Conservation (phyloP, 2,797 vertebrate species). For the Vireo griseus region DNA sequence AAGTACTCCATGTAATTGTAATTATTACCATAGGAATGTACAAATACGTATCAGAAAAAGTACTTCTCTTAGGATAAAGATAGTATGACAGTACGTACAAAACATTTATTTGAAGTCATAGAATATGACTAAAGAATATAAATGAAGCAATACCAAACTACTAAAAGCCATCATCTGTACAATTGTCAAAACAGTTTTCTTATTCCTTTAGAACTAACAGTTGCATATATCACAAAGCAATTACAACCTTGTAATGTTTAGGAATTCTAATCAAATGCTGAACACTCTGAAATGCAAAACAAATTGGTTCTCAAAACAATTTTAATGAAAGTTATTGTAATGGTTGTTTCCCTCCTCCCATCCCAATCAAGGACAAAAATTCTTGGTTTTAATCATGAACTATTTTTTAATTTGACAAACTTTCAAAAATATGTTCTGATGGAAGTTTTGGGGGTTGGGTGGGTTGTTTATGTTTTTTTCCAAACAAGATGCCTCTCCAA, state of each 20-base stretch:
- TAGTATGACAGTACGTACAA: slow-evolving; percentile 50
- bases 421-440: slow-evolving; percentile 45
- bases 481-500: slow-evolving; percentile 68
- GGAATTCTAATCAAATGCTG: slow-evolving; percentile 38
- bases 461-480: background rate
- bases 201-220: slow-evolving; percentile 34
- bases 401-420: slow-evolving; percentile 42
- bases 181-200: slow-evolving; percentile 39
- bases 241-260: slow-evolving; percentile 57
- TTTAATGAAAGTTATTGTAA: slow-evolving; percentile 60
- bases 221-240: slow-evolving; percentile 65
- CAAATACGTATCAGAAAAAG: slow-evolving; percentile 39
- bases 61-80: slow-evolving; percentile 26
- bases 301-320: slow-evolving; percentile 67
- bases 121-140: slow-evolving; percentile 21
- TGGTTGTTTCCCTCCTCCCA: slow-evolving; percentile 49
- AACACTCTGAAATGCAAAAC: slow-evolving; percentile 66
- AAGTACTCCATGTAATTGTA: slow-evolving; percentile 19
- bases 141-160: slow-evolving; percentile 54
- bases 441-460: slow-evolving; percentile 1
- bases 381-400: background rate
- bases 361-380: slow-evolving; percentile 60
- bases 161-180: slow-evolving; percentile 58
- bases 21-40: slow-evolving; percentile 37
- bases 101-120: slow-evolving; percentile 56